Conservation (phyloP, 2,888 invertebrate species). For the Acronicta alni region DNA sequence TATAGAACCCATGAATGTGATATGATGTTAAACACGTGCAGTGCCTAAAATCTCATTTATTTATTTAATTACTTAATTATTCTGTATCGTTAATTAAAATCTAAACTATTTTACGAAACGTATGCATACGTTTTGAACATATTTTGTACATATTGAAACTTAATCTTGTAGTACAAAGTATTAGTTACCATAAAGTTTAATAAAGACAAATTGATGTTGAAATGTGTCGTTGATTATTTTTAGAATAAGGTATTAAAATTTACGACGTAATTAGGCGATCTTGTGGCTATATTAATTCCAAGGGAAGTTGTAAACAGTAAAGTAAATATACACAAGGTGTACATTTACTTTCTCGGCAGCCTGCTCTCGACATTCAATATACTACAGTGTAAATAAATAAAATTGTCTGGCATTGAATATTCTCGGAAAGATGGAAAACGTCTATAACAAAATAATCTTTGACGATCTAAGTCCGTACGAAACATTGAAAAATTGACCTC, state of each 20-base stretch:
- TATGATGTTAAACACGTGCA: slow-evolving; percentile 85
- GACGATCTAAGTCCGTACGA: slow-evolving; percentile 38
- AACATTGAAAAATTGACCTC: slow-evolving; percentile 39
- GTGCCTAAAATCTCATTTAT: slow-evolving; percentile 87
- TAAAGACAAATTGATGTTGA: slow-evolving; percentile 88
- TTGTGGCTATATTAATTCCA: slow-evolving; percentile 26
- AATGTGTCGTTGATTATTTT: slow-evolving; percentile 45
- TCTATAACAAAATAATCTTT: slow-evolving; percentile 45
- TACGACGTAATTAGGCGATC: slow-evolving; percentile 15
- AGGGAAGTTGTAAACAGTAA: slow-evolving; percentile 53
- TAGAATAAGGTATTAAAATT: slow-evolving; percentile 25
- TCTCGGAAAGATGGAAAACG: slow-evolving; percentile 30
- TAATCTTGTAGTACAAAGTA: slow-evolving; percentile 87
- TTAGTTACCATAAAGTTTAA: slow-evolving; percentile 83
- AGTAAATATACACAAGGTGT: slow-evolving; percentile 50
- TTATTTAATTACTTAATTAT: slow-evolving; percentile 70
- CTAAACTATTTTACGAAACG: slow-evolving; percentile 70
- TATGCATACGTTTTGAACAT: slow-evolving; percentile 67
- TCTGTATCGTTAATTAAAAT: slow-evolving; percentile 69
- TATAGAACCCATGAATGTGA: slow-evolving; percentile 85
- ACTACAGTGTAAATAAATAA: slow-evolving; percentile 51
- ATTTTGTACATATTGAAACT: slow-evolving; percentile 84
- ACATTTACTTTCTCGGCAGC: slow-evolving; percentile 33
- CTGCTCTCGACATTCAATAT: slow-evolving; percentile 47
- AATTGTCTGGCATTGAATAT: slow-evolving; percentile 43